Evolutionary conservation across 2,797 vertebrate genomes (phyloP).

Genomic region (Diceros bicornis): DNA sequence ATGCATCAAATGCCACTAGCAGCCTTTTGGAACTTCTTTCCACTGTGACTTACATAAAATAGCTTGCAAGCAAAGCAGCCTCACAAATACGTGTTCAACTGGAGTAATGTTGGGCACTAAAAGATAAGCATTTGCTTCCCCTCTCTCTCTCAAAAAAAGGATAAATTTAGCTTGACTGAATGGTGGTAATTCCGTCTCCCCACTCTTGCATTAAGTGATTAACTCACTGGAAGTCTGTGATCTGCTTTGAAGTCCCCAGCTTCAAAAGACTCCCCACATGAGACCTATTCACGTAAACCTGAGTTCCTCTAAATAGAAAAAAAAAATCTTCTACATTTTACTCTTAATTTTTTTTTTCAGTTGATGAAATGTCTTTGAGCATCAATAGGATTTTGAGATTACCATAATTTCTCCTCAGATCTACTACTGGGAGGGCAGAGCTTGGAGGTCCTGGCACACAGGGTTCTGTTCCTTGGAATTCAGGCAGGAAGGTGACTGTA

Average conservation of each 20-base stretch:
- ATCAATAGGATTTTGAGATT: slow-evolving; percentile 89
- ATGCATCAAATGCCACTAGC: not conserved
- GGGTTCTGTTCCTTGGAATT: slow-evolving; percentile 80
- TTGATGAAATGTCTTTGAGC: slow-evolving; percentile 87
- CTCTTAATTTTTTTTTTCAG: slow-evolving; percentile 84
- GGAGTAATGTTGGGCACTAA: slow-evolving; percentile 64
- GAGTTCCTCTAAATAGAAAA: slow-evolving; percentile 83
- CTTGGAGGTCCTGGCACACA: slow-evolving; percentile 74
- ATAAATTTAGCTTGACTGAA: slow-evolving; percentile 83
- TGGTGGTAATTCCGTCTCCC: slow-evolving; percentile 87
- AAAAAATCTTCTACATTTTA: slow-evolving; percentile 85
- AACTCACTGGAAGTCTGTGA: slow-evolving; percentile 87
- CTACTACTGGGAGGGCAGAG: slow-evolving; percentile 79
- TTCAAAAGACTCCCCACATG: slow-evolving; percentile 87
- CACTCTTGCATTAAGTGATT: slow-evolving; percentile 87
- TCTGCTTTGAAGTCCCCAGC: slow-evolving; percentile 88
- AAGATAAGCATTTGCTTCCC: slow-evolving; percentile 70
- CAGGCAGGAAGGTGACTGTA: slow-evolving; percentile 71
- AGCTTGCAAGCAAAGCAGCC: slow-evolving; percentile 19
- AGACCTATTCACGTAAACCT: slow-evolving; percentile 86
- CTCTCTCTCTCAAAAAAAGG: slow-evolving; percentile 29
- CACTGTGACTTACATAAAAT: slow-evolving; percentile 60
- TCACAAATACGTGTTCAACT: not conserved
- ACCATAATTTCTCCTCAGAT: slow-evolving; percentile 86
- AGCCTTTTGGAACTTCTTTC: not conserved